Percentiles rank a stretch among this genome's conserved stretches.
Conservation (phyloP, 2,888 invertebrate genomes). For the Mamestra brassicae region DNA sequence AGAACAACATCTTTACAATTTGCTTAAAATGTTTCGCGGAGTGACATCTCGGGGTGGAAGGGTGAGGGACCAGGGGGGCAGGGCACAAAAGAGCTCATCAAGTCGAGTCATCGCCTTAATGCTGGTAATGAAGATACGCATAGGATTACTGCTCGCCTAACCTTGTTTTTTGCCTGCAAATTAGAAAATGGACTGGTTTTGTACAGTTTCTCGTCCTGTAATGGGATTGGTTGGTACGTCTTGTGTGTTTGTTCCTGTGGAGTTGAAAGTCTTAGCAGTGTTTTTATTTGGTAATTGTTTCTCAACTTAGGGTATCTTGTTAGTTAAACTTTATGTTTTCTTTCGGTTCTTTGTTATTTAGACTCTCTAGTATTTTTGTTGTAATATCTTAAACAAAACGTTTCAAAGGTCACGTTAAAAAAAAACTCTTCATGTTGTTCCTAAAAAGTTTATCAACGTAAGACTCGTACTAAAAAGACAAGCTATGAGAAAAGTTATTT, state of each 20-base stretch:
- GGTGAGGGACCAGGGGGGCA: slow-evolving; percentile 7
- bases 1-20: slow-evolving; percentile 65
- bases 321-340: slow-evolving; percentile 17
- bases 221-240: slow-evolving; percentile 22
- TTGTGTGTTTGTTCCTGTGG: slow-evolving; percentile 20
- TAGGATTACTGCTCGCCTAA: slow-evolving; percentile 56
- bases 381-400: background rate
- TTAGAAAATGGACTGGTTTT: slow-evolving; percentile 41
- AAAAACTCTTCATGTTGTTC: background rate
- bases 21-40: slow-evolving; percentile 50
- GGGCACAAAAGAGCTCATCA: slow-evolving; percentile 70
- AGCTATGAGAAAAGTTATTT: background rate
- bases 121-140: slow-evolving; percentile 72
- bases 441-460: no score
- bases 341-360: slow-evolving; percentile 5
- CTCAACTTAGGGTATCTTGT: background rate
- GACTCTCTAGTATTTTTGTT: background rate
- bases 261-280: background rate
- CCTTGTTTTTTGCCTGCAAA: slow-evolving; percentile 51
- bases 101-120: slow-evolving; percentile 77
- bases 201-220: slow-evolving; percentile 16
- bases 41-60: slow-evolving; percentile 34
- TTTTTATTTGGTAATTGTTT: slow-evolving; percentile 11
- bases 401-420: background rate
- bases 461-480: background rate